A percentile compares a stretch with the other conserved stretches of the same genome.
Conservation (phyloP, 23 tunicate genomes). For the Styela clava region DNA sequence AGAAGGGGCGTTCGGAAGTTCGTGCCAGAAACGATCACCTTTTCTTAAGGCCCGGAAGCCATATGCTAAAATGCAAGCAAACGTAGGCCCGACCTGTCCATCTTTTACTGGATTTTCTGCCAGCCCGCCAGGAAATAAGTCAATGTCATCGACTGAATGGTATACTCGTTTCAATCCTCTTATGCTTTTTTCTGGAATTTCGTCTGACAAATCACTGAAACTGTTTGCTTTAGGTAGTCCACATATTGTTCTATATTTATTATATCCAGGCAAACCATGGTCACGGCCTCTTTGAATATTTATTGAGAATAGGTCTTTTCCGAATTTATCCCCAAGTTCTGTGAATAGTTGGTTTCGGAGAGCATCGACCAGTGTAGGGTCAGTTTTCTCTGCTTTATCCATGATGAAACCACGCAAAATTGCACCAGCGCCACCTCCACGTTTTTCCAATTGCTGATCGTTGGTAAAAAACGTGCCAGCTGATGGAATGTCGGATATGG, state of each 20-base stretch:
- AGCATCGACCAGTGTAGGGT: conserved; percentile 48
- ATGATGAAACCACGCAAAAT: conserved; percentile 58
- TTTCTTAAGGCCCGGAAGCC: conserved; percentile 47
- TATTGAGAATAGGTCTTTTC: conserved; percentile 43
- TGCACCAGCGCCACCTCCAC: conserved; percentile 55
- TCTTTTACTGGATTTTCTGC: conserved; percentile 48
- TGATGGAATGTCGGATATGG: not conserved
- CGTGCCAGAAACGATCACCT: conserved; percentile 82
- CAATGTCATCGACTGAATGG: conserved; percentile 61
- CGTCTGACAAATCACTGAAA: conserved; percentile 27
- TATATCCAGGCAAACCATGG: conserved; percentile 85
- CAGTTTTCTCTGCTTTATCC: conserved; percentile 50
- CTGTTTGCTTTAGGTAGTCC: conserved; percentile 48
- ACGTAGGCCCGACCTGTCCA: conserved; percentile 67
- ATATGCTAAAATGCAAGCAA: conserved; percentile 64
- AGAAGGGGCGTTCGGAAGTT: conserved; percentile 23
- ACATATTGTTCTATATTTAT: conserved; percentile 60
- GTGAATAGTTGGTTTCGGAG: conserved; percentile 59
- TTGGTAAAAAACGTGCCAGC: conserved; percentile 51
- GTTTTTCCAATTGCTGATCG: conserved; percentile 29
- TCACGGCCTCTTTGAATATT: conserved; percentile 85
- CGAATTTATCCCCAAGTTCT: not conserved
- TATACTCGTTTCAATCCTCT: conserved; percentile 23
- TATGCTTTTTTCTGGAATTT: conserved; percentile 31
- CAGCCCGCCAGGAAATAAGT: conserved; percentile 64